Conservation (phyloP, 2,113 vertebrate species). For the Oncorhynchus kisutch region DNA sequence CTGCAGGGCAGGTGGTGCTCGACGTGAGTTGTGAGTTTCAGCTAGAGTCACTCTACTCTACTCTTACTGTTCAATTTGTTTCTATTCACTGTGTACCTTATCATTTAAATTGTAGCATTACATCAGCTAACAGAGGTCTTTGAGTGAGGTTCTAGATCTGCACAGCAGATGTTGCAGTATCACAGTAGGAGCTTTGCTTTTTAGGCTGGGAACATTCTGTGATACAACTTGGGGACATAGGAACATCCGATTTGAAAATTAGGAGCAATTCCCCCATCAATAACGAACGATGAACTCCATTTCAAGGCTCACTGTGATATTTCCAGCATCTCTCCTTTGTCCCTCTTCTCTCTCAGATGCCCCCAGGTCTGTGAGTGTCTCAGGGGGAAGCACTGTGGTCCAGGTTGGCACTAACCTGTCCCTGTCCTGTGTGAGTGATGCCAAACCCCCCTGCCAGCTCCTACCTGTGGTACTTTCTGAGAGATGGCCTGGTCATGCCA, state of each 20-base stretch:
- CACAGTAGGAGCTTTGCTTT: no score
- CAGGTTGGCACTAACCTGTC: conserved; percentile 1
- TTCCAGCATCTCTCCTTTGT: background rate
- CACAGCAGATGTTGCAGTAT: no score
- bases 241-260: background rate
- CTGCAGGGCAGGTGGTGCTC: background rate
- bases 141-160: no score
- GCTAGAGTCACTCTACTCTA: background rate
- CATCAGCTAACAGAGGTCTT: no score
- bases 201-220: background rate
- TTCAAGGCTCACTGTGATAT: no score
- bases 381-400: background rate
- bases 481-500: background rate
- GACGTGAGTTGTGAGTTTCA: conserved; percentile 21
- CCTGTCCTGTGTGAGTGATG: conserved; percentile 13
- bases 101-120: no score
- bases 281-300: no score
- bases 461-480: conserved; percentile 12
- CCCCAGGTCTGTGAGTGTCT: conserved; percentile 13
- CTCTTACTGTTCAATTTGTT: no score
- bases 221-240: background rate
- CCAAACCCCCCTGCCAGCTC: conserved; percentile 6
- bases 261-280: no score
- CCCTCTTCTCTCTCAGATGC: conserved; percentile 9
- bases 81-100: background rate